Conservation (phyloP, 1,140 invertebrate species). For the Drosophila lacertosa region DNA sequence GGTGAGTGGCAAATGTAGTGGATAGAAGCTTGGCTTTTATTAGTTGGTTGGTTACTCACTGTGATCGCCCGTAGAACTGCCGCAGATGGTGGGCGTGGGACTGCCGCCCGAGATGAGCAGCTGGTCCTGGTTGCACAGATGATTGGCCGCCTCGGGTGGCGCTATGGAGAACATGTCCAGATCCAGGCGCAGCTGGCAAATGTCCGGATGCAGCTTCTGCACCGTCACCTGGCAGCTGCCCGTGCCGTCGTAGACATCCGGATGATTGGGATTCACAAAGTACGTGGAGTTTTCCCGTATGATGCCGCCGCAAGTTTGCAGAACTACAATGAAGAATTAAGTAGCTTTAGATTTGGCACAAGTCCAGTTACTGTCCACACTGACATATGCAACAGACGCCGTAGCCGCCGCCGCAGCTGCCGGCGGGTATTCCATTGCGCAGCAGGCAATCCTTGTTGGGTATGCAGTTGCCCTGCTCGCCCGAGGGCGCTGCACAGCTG, state of each 20-base stretch:
- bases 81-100: constrained; percentile 92
- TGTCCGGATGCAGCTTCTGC: constrained; percentile 89
- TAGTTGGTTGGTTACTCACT: constrained; percentile 86
- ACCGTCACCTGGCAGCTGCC: constrained; percentile 93
- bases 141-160: constrained; percentile 89
- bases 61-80: constrained; percentile 92
- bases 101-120: constrained; percentile 93
- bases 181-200: constrained; percentile 93
- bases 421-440: constrained; percentile 88
- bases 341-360: not conserved
- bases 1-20: not conserved
- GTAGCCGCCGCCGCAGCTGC: constrained; percentile 89
- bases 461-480: constrained; percentile 91
- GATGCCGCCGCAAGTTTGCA: constrained; percentile 90
- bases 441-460: constrained; percentile 88
- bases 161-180: constrained; percentile 90
- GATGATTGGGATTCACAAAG: constrained; percentile 92
- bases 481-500: constrained; percentile 87
- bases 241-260: constrained; percentile 89
- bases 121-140: constrained; percentile 93
- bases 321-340: constrained; percentile 85
- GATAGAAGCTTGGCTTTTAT: not conserved
- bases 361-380: no score
- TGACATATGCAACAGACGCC: constrained; percentile 83
- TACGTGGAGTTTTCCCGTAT: constrained; percentile 92